phyloP scores from a whole-genome alignment of 23 tunicate species.

The Oikopleura vanhoeffeni region DNA sequence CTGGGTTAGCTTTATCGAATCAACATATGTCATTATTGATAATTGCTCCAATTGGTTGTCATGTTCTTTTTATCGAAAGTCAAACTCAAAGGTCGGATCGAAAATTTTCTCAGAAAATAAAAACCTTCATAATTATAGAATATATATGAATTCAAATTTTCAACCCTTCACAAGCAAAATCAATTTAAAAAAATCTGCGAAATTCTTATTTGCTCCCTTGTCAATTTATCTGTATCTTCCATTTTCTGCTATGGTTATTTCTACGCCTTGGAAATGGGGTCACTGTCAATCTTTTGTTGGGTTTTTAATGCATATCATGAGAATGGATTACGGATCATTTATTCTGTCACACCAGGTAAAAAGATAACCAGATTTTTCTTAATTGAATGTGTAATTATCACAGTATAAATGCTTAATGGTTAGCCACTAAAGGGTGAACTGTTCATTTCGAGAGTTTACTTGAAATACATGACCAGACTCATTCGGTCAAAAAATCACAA shows the following conservation, averaged over 20 bases:
- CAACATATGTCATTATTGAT: not conserved
- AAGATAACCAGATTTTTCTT: too few species aligned
- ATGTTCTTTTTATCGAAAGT: not conserved
- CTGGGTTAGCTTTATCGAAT: not conserved
- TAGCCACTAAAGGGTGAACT: too few species aligned
- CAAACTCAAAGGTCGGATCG: too few species aligned
- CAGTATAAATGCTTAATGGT: too few species aligned
- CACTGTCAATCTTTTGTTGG: not conserved
- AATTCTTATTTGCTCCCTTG: not conserved
- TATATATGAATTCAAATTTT: too few species aligned
- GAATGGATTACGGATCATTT: slow-evolving; percentile 1
- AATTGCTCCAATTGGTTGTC: not conserved
- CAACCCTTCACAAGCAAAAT: not conserved
- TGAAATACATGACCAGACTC: too few species aligned
- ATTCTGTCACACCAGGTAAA: too few species aligned
- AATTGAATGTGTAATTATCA: too few species aligned
- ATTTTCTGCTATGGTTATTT: not conserved
- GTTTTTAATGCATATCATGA: not conserved
- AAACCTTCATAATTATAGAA: too few species aligned
- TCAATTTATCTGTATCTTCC: not conserved
- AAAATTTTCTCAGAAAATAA: too few species aligned
- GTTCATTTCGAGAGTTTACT: too few species aligned
- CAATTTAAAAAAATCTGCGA: not conserved
- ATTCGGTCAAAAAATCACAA: too few species aligned
- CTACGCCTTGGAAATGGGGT: slow-evolving; percentile 13